Conservation (phyloP, 2,113 vertebrate species). For the Dunckerocampus dactyliophorus region DNA sequence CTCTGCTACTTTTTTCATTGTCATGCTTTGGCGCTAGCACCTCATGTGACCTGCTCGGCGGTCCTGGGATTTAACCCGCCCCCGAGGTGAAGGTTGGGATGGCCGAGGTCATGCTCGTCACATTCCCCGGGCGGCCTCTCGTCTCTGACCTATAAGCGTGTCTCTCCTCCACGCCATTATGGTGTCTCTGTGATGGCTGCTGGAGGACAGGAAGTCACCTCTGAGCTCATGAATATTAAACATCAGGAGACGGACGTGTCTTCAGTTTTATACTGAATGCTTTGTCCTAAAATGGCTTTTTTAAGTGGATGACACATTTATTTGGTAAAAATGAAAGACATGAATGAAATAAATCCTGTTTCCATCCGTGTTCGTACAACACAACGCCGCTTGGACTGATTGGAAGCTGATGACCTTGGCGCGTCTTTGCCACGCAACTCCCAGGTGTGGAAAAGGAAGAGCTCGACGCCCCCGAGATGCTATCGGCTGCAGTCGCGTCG, state of each 20-base stretch:
- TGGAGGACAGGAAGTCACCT: conserved; percentile 40
- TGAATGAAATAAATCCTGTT: too few relatives aligned
- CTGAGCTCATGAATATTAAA: conserved; percentile 64
- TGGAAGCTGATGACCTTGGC: too few relatives aligned
- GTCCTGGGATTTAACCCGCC: conserved; percentile 1
- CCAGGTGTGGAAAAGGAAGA: background rate
- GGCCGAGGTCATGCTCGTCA: conserved; percentile 34
- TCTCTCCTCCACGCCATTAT: background rate
- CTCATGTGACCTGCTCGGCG: background rate
- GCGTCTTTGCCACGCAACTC: too few relatives aligned
- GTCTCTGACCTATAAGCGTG: conserved; percentile 36
- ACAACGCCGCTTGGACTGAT: too few relatives aligned
- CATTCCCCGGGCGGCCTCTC: conserved; percentile 26
- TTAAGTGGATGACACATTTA: too few relatives aligned
- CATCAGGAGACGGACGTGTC: conserved; percentile 22
- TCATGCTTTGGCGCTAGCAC: conserved; percentile 20
- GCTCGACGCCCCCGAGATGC: conserved; percentile 11
- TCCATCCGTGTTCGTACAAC: too few relatives aligned
- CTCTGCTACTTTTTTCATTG: conserved; percentile 3
- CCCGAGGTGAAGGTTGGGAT: conserved; percentile 18
- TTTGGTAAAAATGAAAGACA: too few relatives aligned
- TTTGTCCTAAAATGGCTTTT: too few relatives aligned
- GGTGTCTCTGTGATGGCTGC: background rate
- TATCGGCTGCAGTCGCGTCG: conserved; percentile 30
- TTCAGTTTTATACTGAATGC: conserved; percentile 1